Percentiles rank a stretch among this genome's conserved stretches.
Conservation (phyloP, 1,140 invertebrate genomes). For the Dinothrombium tinctorium region DNA sequence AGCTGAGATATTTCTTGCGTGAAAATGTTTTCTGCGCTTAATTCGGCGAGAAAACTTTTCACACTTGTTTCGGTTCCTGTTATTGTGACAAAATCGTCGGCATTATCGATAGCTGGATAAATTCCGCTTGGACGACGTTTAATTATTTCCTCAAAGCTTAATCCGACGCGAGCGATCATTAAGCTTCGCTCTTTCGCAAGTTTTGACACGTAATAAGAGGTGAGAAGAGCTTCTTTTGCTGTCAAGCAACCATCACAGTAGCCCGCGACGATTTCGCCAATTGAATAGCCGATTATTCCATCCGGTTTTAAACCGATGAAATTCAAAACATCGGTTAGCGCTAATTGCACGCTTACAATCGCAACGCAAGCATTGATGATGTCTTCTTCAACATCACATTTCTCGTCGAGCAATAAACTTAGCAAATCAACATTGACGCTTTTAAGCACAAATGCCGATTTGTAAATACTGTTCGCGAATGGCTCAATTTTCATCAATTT, state of each 20-base stretch:
- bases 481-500: conserved; percentile 48
- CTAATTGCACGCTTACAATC: conserved; percentile 84
- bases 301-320: conserved; percentile 54
- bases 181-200: too few relatives aligned
- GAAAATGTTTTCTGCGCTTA: too few relatives aligned
- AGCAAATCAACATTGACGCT: conserved; percentile 53
- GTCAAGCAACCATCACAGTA: conserved; percentile 87
- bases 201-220: conserved; percentile 69
- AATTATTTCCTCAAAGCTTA: too few relatives aligned
- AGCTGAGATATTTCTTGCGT: too few relatives aligned
- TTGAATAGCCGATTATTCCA: conserved; percentile 85
- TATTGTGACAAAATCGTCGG: too few relatives aligned
- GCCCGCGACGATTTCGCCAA: conserved; percentile 78
- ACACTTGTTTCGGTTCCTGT: too few relatives aligned
- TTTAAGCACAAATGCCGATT: conserved; percentile 43
- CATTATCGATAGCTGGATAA: too few relatives aligned
- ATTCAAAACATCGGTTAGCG: conserved; percentile 59
- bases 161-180: too few relatives aligned
- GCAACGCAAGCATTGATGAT: conserved; percentile 60
- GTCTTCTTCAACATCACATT: conserved; percentile 57
- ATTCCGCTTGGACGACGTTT: too few relatives aligned
- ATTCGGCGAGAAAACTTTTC: too few relatives aligned
- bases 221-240: conserved; percentile 56
- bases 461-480: conserved; percentile 48
- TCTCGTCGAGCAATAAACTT: conserved; percentile 46